Evolutionary conservation across 2,113 vertebrate genomes (phyloP).

Genomic region (Festucalex cinctus): DNA sequence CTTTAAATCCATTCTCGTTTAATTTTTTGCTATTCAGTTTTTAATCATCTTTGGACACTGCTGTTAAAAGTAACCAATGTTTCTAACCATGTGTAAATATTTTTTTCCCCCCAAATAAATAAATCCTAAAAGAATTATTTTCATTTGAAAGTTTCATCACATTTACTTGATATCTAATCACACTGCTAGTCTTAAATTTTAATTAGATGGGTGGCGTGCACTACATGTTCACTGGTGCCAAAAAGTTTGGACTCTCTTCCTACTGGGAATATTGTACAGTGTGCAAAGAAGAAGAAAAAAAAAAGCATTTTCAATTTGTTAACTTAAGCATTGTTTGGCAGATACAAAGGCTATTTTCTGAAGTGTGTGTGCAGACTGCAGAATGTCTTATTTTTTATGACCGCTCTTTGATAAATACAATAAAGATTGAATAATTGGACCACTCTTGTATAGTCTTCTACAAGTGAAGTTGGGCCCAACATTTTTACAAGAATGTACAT

Average conservation of each 20-base stretch:
- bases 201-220: neutral
- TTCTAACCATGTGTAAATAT: slow-evolving; percentile 82
- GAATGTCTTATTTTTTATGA: too few relatives aligned
- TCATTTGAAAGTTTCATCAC: slow-evolving; percentile 48
- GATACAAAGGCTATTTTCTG: too few relatives aligned
- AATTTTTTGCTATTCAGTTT: slow-evolving; percentile 18
- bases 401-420: slow-evolving; percentile 2
- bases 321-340: too few relatives aligned
- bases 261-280: slow-evolving; percentile 28
- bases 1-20: slow-evolving; percentile 38
- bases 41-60: slow-evolving; percentile 63
- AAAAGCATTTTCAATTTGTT: slow-evolving; percentile 19
- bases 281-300: slow-evolving; percentile 18
- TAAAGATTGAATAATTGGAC: slow-evolving; percentile 29
- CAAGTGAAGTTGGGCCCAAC: neutral
- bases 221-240: slow-evolving; percentile 23
- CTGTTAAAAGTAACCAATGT: slow-evolving; percentile 60
- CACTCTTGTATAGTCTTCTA: too few relatives aligned
- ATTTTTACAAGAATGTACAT: neutral
- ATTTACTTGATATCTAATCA: slow-evolving; percentile 40
- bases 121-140: slow-evolving; percentile 50
- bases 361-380: too few relatives aligned
- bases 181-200: slow-evolving; percentile 47
- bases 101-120: slow-evolving; percentile 90
- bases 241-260: slow-evolving; percentile 25